Evolutionary conservation across 2,113 vertebrate genomes (phyloP).

Genomic region (Gambusia holbrooki): DNA sequence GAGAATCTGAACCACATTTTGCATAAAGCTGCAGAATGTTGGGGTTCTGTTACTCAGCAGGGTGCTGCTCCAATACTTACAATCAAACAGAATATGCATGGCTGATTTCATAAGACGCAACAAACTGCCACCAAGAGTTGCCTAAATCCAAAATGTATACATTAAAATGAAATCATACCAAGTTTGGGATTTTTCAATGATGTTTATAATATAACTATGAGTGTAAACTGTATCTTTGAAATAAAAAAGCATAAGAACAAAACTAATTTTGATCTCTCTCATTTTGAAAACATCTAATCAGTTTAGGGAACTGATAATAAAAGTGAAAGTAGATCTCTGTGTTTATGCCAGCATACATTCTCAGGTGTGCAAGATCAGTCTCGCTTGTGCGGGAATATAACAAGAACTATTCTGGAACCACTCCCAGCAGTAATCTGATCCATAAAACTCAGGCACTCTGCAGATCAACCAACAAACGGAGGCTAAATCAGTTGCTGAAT

Average conservation of each 20-base stretch:
- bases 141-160: neutral
- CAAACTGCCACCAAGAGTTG: neutral
- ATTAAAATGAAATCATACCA: neutral
- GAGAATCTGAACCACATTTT: neutral
- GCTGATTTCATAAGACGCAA: too few relatives aligned
- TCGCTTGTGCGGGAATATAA: neutral
- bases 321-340: neutral
- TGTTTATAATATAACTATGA: neutral
- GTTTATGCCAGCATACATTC: neutral
- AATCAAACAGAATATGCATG: too few relatives aligned
- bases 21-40: neutral
- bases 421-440: neutral
- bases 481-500: neutral
- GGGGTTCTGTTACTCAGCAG: neutral
- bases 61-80: neutral
- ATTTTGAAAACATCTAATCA: neutral
- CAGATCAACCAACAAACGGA: neutral
- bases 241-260: neutral
- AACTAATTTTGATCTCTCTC: neutral
- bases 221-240: neutral
- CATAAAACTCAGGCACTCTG: neutral
- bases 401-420: neutral
- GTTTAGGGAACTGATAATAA: neutral
- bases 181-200: neutral
- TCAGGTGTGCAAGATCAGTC: neutral